Base-by-base conservation (phyloP, 2,888 invertebrate genomes). In the Mesorhabditis sp. region DNA sequence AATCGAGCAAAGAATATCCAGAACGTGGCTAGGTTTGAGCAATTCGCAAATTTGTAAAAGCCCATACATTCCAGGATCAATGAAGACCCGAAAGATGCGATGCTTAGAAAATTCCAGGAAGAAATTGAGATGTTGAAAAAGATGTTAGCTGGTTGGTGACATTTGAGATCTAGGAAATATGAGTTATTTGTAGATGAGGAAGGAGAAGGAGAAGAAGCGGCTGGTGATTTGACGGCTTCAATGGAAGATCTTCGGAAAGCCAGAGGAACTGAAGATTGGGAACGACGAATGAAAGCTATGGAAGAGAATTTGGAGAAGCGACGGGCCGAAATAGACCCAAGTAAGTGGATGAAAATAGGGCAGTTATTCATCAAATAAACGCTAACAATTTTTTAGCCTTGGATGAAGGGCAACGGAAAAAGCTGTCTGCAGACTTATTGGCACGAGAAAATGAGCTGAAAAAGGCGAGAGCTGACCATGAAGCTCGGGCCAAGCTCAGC, bases 11-110 rank as follows among this genome's bases (percentile, higher is more conserved):
- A 98, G 89, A 95, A 93, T 86, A 98, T 98, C 45, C 74, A 78
- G 65, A 78, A 78, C 41, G 76, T 76, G 4, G 78, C 78, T 1
- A 75, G 66, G 66, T 65, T 63, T 63, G 44, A 42, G 6, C 13
- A 63, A 13, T 63, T n/a, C 64, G 28, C n/a, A 63, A 28, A 41
- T 15, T 15, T 2, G 7, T 28, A 15, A 15, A 65, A 65, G 43
- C 6, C 13, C 1, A 7, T 58, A 13, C n/a, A 62, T 45, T 61
- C 13, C 71, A 92, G 92, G 83, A 92, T 98, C 74, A 98, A 98
- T 87, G 95, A 95, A 86, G 97, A 97, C 87, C 95, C 96, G 0
- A 96, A 97, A 80, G 95, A 96, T 88, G 95, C 97, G 0, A 87
- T 98, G 65, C 90, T 98, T 41, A 90, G 95, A 67, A 92, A 94